Evolutionary conservation across 2,113 vertebrate species (phyloP).

Genomic region (Lophura nycthemera): DNA sequence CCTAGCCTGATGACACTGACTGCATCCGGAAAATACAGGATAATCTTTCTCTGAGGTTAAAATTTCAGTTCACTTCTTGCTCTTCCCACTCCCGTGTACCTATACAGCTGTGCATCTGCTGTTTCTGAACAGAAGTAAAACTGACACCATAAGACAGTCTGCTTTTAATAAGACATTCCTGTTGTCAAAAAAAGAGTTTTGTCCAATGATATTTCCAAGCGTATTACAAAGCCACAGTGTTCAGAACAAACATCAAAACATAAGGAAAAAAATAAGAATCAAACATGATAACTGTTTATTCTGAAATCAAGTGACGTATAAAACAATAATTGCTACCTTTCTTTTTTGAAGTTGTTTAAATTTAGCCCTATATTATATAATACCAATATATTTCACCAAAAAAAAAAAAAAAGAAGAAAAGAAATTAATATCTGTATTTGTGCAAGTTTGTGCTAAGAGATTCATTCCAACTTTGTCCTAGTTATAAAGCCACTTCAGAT

Average conservation of each 20-base stretch:
- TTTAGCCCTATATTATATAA: constrained; percentile 38
- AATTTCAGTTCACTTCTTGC: background rate
- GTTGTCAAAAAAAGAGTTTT: background rate
- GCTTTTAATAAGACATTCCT: background rate
- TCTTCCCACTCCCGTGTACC: background rate
- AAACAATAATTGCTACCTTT: background rate
- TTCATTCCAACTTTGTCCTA: constrained; percentile 62
- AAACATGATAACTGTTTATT: background rate
- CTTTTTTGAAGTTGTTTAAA: constrained; percentile 31
- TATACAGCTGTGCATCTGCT: background rate
- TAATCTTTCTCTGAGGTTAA: background rate
- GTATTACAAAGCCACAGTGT: background rate
- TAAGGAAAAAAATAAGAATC: background rate
- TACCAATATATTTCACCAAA: background rate
- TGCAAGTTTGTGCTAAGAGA: constrained; percentile 30
- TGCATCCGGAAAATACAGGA: background rate
- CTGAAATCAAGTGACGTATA: background rate
- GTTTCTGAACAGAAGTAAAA: background rate
- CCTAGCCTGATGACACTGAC: background rate
- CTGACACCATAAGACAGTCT: background rate
- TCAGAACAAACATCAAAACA: background rate
- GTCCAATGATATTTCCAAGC: background rate
- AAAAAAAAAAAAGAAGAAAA: background rate
- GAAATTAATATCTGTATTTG: background rate
- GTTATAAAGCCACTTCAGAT: constrained; percentile 55